Evolutionary conservation across 2,113 vertebrate species (phyloP).

Genomic region (Acrocephalus kingi): DNA sequence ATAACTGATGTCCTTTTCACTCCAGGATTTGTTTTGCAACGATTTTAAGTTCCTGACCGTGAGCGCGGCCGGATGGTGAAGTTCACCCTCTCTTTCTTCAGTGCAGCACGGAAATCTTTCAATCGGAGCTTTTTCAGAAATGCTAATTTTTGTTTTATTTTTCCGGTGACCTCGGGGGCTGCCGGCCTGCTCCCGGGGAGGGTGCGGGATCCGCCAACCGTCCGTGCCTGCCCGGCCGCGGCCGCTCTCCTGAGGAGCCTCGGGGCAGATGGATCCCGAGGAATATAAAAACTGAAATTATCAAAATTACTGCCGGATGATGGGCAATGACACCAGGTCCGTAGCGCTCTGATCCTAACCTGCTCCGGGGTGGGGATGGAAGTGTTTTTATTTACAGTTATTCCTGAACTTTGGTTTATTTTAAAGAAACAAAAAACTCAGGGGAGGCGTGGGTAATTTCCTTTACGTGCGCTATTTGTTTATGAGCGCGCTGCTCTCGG

Average conservation of each 20-base stretch:
- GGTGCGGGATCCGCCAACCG: background rate
- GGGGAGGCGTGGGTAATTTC: background rate
- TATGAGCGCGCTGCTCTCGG: background rate
- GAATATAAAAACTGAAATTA: background rate
- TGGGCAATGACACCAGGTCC: background rate
- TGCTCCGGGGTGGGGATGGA: background rate
- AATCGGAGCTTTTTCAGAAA: background rate
- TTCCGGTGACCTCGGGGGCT: background rate
- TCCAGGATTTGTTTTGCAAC: background rate
- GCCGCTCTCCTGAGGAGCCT: background rate
- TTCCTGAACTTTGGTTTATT: background rate
- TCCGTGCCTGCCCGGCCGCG: background rate
- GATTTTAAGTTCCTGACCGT: background rate
- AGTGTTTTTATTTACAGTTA: background rate
- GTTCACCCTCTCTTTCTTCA: background rate
- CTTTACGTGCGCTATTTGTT: background rate
- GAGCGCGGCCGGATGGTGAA: background rate
- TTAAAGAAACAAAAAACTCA: background rate
- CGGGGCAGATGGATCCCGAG: background rate
- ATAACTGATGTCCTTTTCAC: rapidly evolving
- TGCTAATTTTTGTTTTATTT: background rate
- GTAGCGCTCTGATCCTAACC: background rate
- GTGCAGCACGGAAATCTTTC: background rate
- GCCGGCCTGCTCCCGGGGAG: no score
- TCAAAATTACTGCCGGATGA: background rate